phyloP scores from a whole-genome alignment of 2,797 vertebrate genomes.

The Syncerus caffer region DNA sequence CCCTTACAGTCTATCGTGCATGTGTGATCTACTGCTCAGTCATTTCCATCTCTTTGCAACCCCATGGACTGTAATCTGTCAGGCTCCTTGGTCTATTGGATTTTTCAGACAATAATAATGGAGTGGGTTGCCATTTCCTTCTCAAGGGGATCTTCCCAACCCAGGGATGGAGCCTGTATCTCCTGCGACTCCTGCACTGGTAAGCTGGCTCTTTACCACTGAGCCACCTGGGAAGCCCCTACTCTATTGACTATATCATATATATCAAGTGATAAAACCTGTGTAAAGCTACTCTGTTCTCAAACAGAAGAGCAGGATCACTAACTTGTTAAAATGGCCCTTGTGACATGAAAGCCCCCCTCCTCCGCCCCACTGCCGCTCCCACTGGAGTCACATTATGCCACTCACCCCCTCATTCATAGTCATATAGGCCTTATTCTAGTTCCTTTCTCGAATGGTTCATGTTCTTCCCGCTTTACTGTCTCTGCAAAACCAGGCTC shows the following conservation, averaged over 20 bases:
- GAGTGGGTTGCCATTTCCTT: neutral
- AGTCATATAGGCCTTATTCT: neutral
- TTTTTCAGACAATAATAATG: neutral
- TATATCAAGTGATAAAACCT: neutral
- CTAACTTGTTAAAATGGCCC: neutral
- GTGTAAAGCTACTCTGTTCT: neutral
- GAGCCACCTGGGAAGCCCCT: neutral
- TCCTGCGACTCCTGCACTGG: neutral
- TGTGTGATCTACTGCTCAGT: neutral
- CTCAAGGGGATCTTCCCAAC: neutral
- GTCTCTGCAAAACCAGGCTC: neutral
- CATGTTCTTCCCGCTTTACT: neutral
- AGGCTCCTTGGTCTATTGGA: neutral
- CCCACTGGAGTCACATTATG: neutral
- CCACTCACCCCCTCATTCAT: neutral
- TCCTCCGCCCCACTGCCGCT: accelerated
- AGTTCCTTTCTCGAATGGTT: neutral
- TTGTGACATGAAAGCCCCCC: accelerated
- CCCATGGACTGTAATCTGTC: neutral
- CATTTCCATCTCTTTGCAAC: neutral
- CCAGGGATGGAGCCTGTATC: neutral
- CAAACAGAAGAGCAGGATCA: neutral
- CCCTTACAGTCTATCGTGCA: accelerated
- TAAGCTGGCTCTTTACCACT: neutral
- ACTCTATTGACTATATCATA: neutral